Base-by-base conservation (phyloP, 2,113 vertebrate genomes). In the Cyanoramphus novaezelandiae region DNA sequence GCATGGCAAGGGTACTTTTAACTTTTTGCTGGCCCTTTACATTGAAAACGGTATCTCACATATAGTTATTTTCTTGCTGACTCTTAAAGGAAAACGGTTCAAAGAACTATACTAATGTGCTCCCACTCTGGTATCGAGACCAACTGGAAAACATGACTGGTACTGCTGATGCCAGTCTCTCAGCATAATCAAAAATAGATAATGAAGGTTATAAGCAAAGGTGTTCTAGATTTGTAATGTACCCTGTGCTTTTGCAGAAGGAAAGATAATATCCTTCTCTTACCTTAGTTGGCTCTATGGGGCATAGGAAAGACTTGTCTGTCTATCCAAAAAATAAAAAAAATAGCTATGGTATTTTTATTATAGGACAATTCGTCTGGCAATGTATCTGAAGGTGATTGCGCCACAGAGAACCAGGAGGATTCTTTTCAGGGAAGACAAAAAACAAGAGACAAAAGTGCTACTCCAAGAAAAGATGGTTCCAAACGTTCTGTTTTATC, bases 291-390 rank as follows among this genome's bases (percentile, higher is more conserved):
- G 49, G 41, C 80, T 87, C 69, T 82, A 72, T 89, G 82, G 64
- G 72, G 24, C 70, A 21, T 93, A 92, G 79, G 59, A 94, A 92
- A 90, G 86, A 93, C 85, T 96, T 90, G 91, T 95, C 59, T 93
- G 50, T 93, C 92, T 96, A 72, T 93, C 82, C 39, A 86, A 91
- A 85, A 94, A 86, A 52, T 85, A 88, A 95, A 83, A 84, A 85
- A 90, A 50, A 93, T 94, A 97, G 92, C 65, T 91, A 84, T 97
- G 84, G 31, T 92, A 95, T 83, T 93, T 97, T 94, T 84, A 82
- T 96, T 97, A 52, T 96, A 99, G 99, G 99, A 99, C 96, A 99
- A 99, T 97, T 99, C 99, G 88, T 99, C 99, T 81, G 99, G 99
- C 87, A 99, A 99, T 97, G 98, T 98, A 63, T 99, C 99, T 65